A percentile compares a stretch with the other conserved stretches of the same genome.
Evolutionary conservation across 2,888 invertebrate genomes (phyloP).

Genomic region (Archips crataeganus): DNA sequence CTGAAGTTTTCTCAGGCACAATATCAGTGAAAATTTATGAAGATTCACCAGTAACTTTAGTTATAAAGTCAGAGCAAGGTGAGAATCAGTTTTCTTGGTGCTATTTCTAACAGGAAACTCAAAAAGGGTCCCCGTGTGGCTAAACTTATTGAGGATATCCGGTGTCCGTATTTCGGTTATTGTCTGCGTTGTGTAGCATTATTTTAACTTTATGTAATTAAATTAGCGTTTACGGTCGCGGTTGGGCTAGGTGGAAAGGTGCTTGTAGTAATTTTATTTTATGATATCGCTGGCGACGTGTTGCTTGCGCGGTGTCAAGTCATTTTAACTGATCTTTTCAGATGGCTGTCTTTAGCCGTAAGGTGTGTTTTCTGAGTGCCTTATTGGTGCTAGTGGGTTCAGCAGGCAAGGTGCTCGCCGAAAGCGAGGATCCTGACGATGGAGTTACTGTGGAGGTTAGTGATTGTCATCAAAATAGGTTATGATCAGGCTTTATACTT

Average conservation of each 20-base stretch:
- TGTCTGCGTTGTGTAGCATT: slow-evolving; percentile 28
- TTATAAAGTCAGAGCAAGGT: slow-evolving; percentile 44
- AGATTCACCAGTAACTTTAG: slow-evolving; percentile 35
- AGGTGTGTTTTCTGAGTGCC: slow-evolving; percentile 61
- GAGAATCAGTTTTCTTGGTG: slow-evolving; percentile 21
- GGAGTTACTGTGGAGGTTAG: slow-evolving; percentile 78
- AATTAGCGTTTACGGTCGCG: slow-evolving; percentile 55
- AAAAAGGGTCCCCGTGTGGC: slow-evolving; percentile 15
- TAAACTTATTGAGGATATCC: slow-evolving; percentile 73
- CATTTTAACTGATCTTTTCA: slow-evolving; percentile 56
- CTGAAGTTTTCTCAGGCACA: slow-evolving; percentile 40
- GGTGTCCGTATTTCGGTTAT: slow-evolving; percentile 53
- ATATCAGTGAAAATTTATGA: slow-evolving; percentile 43
- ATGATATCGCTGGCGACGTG: slow-evolving; percentile 17
- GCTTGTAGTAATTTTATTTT: slow-evolving; percentile 13
- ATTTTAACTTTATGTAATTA: slow-evolving; percentile 57
- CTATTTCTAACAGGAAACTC: slow-evolving; percentile 6
- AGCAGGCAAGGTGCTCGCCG: slow-evolving; percentile 54
- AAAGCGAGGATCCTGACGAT: slow-evolving; percentile 64
- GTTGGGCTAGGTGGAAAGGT: slow-evolving; percentile 25
- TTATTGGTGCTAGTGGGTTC: slow-evolving; percentile 63
- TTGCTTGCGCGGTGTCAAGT: slow-evolving; percentile 26
- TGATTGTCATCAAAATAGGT: slow-evolving; percentile 41
- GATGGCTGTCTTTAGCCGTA: slow-evolving; percentile 73
- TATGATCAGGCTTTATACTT: slow-evolving; percentile 20